phyloP scores from a whole-genome alignment of 2,888 invertebrate species.

The Cynaeus angustus region DNA sequence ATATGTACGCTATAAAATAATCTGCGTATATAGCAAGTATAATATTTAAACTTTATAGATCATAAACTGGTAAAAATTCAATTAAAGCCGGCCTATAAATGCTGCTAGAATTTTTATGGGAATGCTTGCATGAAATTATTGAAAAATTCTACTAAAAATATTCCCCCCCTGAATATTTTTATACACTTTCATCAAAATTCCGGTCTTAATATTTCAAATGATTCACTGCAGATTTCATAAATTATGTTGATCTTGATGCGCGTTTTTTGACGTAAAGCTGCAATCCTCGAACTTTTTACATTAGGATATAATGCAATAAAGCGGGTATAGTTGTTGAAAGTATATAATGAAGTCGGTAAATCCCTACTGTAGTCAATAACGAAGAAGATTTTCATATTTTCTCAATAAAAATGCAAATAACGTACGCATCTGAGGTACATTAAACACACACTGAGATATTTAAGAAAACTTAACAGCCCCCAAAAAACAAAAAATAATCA shows the following conservation, averaged over 20 bases:
- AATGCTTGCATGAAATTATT: background rate
- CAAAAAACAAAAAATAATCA: constrained; percentile 43
- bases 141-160: background rate
- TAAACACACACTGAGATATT: constrained; percentile 52
- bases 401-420: constrained; percentile 52
- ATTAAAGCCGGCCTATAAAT: background rate
- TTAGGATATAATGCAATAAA: constrained; percentile 49
- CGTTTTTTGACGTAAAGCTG: constrained; percentile 11
- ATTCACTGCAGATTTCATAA: background rate
- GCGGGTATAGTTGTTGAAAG: constrained; percentile 43
- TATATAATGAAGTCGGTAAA: constrained; percentile 50
- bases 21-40: background rate
- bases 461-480: constrained; percentile 46
- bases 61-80: background rate
- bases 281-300: constrained; percentile 40
- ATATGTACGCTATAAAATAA: background rate
- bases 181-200: too few species aligned
- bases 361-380: constrained; percentile 49
- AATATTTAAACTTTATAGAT: constrained; percentile 1
- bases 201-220: background rate
- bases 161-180: too few species aligned
- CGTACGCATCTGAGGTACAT: constrained; percentile 52
- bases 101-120: background rate
- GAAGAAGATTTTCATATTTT: constrained; percentile 50
- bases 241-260: constrained; percentile 5